phyloP scores from a whole-genome alignment of 1,140 invertebrate genomes.

The Drosophila watanabei region DNA sequence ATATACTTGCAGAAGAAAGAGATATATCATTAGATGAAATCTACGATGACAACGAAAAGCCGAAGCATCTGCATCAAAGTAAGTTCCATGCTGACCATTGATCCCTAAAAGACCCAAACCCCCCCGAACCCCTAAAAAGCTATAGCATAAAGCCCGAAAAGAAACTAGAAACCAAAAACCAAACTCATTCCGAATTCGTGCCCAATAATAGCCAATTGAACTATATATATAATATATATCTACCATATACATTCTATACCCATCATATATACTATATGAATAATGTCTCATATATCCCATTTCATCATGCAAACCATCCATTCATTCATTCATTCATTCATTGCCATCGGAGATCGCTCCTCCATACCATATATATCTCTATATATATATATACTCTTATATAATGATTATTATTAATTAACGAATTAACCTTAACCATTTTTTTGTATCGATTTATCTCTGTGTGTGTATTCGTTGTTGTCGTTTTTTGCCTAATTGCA shows the following conservation, averaged over 20 bases:
- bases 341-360: slow-evolving; percentile 18
- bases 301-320: slow-evolving; percentile 12
- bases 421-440: slow-evolving; percentile 74
- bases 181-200: slow-evolving; percentile 51
- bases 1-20: slow-evolving; percentile 78
- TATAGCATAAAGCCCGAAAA: slow-evolving; percentile 6
- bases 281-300: slow-evolving; percentile 12
- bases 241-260: slow-evolving; percentile 11
- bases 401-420: slow-evolving; percentile 75
- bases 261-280: slow-evolving; percentile 30
- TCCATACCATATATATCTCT: slow-evolving; percentile 32
- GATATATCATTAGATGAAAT: slow-evolving; percentile 88
- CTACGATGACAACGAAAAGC: slow-evolving; percentile 87
- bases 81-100: slow-evolving; percentile 55
- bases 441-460: slow-evolving; percentile 79
- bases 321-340: slow-evolving; percentile 17
- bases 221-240: slow-evolving; percentile 31
- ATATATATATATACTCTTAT: slow-evolving; percentile 31
- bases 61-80: slow-evolving; percentile 85
- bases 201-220: slow-evolving; percentile 31
- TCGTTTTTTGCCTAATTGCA: slow-evolving; percentile 77
- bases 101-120: not conserved
- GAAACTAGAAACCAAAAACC: slow-evolving; percentile 23
- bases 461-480: slow-evolving; percentile 83
- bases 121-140: not conserved